Conservation (phyloP, 2,888 invertebrate genomes). For the Nomada flava region DNA sequence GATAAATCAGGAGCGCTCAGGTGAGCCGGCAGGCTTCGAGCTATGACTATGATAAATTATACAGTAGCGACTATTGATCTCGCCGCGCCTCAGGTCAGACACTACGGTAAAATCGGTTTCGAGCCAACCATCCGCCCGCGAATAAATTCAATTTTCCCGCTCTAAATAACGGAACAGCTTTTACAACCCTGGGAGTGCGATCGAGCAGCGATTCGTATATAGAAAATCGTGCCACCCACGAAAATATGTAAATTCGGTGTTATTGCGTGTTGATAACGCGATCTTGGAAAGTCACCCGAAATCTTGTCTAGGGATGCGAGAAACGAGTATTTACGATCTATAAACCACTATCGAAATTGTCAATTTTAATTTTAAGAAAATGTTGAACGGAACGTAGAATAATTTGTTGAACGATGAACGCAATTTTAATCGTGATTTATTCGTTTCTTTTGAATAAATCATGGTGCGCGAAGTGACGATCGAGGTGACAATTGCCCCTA, state of each 20-base stretch:
- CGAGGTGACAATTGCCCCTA: background rate
- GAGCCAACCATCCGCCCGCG: constrained; percentile 54
- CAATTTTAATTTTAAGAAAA: background rate
- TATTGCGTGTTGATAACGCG: constrained; percentile 27
- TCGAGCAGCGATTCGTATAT: constrained; percentile 3
- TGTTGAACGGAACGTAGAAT: background rate
- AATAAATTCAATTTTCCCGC: constrained; percentile 72
- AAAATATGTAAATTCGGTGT: constrained; percentile 22
- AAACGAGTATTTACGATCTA: too few species aligned
- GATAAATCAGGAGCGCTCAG: constrained; percentile 57
- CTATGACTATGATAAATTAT: constrained; percentile 81
- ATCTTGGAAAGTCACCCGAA: background rate
- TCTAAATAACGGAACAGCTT: constrained; percentile 63
- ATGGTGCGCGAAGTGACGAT: background rate
- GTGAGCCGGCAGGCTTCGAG: constrained; percentile 65
- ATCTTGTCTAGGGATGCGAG: too few species aligned
- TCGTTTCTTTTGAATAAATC: background rate
- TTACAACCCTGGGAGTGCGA: constrained; percentile 27
- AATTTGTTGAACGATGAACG: background rate
- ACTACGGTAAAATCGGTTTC: constrained; percentile 72
- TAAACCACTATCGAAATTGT: background rate
- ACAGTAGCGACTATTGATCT: constrained; percentile 79
- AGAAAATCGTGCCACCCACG: constrained; percentile 21
- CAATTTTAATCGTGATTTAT: background rate
- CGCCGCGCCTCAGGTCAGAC: constrained; percentile 79